These are phyloP conservation scores for Troilus luridus DNA, from an alignment of 2,888 invertebrate genomes.

Conservation along the genomic window DNA sequence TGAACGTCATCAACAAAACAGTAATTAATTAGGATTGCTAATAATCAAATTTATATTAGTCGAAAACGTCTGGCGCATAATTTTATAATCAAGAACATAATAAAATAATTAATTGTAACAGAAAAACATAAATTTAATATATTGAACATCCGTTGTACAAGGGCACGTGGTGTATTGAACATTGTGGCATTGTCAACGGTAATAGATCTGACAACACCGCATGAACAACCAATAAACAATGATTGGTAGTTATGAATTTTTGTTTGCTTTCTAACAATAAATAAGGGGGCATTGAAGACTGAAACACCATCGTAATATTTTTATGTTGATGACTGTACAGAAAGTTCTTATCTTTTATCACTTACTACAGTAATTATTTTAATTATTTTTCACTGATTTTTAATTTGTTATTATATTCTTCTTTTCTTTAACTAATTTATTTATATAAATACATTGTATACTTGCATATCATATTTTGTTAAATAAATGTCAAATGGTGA, in stretches of 20 bases:
- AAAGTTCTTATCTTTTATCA: neutral
- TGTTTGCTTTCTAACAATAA: neutral
- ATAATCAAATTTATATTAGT: too few species aligned
- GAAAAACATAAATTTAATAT: neutral
- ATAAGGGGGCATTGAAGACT: neutral
- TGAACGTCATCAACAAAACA: too few species aligned
- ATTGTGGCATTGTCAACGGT: neutral
- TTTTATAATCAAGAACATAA: neutral
- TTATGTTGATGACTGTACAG: neutral
- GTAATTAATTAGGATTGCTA: too few species aligned
- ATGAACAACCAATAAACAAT: neutral
- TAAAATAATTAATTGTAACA: neutral
- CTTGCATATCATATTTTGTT: too few species aligned
- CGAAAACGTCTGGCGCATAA: neutral
- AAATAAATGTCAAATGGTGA: too few species aligned
- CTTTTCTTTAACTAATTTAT: too few species aligned
- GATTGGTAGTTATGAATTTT: neutral
- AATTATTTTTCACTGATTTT: neutral
- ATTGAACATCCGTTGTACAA: neutral
- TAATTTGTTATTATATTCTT: too few species aligned
- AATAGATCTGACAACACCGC: constrained; percentile 27
- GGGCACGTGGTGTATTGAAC: neutral
- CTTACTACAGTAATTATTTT: neutral
- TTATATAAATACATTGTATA: too few species aligned
- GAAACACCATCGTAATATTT: neutral